Base-by-base conservation (phyloP, 2,797 vertebrate species). In the Picus viridis region DNA sequence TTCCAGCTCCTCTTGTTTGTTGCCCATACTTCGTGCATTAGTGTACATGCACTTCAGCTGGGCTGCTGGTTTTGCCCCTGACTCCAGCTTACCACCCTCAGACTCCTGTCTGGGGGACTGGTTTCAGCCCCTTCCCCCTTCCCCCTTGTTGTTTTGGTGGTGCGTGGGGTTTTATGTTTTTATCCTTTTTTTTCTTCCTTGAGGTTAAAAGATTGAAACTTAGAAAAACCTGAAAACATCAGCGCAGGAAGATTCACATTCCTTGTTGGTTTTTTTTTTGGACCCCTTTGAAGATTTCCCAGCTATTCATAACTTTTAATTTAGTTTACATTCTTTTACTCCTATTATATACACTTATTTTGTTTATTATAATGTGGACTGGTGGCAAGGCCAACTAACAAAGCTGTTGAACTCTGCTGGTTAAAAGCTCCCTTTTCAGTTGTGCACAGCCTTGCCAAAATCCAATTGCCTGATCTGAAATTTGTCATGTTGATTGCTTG, bases 401-500 rank as follows among this genome's bases (percentile, higher is more conserved):
- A 30, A 71, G 56, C 65, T 94, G 51, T 69, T 93, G 76, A 90
- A 89, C 56, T 87, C 76, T 30, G 20, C 65, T 87, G 62, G 65
- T 89, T 89, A 56, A 85, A 76, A 93, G 30, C 65, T 90, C 56
- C n/a, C 75, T 90, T 67, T 93, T 75, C 78, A 77, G 63, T 69
- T 87, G 41, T 32, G 53, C 30, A 36, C 53, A 93, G 32, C 47
- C 73, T 94, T 93, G 86, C 88, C 88, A 92, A 90, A 89, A 91
- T 90, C 82, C 83, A 85, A 36, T 72, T 87, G 67, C 83, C 93
- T 90, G 26, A 54, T 56, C 70, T 93, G 84, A 94, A 75, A 89
- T 92, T 90, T 89, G 81, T 88, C 59, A 72, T 86, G 67, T 80
- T 85, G 75, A 90, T 92, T 83, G 80, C 73, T 91, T 93, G 90